These are phyloP conservation scores for Drosophila sechellia DNA, from an alignment of 1,140 invertebrate genomes.

Conservation along the genomic window DNA sequence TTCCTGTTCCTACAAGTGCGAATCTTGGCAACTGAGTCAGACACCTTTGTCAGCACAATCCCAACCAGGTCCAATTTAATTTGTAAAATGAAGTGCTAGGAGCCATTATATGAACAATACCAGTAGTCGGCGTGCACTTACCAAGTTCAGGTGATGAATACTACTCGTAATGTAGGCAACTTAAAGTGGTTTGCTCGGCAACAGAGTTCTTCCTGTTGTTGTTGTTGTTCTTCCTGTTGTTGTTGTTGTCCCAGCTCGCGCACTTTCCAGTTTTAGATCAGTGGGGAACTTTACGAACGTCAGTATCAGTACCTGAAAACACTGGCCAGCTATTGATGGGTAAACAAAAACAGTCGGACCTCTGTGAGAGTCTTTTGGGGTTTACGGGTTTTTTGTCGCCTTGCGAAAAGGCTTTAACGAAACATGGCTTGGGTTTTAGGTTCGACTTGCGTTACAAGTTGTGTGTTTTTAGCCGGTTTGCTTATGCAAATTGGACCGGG, in stretches of 20 bases:
- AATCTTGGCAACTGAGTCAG: neutral
- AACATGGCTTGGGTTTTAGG: constrained; percentile 36
- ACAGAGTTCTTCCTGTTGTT: constrained; percentile 16
- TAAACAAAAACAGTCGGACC: constrained; percentile 20
- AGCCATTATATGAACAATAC: neutral
- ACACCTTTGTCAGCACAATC: neutral
- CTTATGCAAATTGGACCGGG: constrained; percentile 23
- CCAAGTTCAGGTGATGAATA: neutral
- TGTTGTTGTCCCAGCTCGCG: constrained; percentile 6
- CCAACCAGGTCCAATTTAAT: too few species aligned
- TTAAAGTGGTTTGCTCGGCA: constrained; percentile 24
- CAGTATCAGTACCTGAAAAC: constrained; percentile 8
- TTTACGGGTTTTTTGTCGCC: constrained; percentile 9
- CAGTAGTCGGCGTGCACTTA: constrained; percentile 22
- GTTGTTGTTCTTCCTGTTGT: constrained; percentile 13
- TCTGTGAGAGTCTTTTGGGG: neutral
- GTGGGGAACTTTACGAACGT: constrained; percentile 2
- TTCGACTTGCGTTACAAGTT: constrained; percentile 7
- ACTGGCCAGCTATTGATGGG: constrained; percentile 16
- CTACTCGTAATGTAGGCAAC: constrained; percentile 4
- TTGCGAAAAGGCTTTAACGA: constrained; percentile 18
- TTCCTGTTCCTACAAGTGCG: neutral
- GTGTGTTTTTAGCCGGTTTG: constrained; percentile 27
- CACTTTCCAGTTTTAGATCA: constrained; percentile 19
- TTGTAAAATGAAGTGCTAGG: too few species aligned